phyloP scores from a whole-genome alignment of 2,797 vertebrate genomes.

The Sebastes oblongus region DNA sequence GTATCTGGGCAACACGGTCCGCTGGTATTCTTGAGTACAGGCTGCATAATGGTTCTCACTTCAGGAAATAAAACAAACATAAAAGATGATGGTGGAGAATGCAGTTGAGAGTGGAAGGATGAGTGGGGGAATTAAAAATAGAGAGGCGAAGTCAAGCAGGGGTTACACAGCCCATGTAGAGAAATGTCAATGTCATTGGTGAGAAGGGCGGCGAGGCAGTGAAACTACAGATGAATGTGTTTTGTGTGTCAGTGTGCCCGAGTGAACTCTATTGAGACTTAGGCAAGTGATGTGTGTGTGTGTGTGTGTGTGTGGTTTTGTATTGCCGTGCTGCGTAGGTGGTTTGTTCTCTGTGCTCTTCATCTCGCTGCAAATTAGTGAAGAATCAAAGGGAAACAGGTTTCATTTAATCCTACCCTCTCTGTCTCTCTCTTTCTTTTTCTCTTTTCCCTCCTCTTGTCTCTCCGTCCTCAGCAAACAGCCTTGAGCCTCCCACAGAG shows the following conservation, averaged over 20 bases:
- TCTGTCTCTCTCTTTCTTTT: conserved; percentile 48
- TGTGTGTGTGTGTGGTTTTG: conserved; percentile 28
- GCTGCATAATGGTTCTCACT: conserved; percentile 43
- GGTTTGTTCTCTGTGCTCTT: conserved; percentile 70
- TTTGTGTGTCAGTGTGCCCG: conserved; percentile 21
- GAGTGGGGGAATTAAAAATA: conserved; percentile 51
- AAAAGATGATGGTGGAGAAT: conserved; percentile 8
- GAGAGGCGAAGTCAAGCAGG: conserved; percentile 54
- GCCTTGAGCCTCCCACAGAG: conserved; percentile 78
- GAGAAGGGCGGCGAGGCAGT: conserved; percentile 39
- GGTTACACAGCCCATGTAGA: conserved; percentile 49
- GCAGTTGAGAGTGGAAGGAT: conserved; percentile 9
- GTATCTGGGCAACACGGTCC: conserved; percentile 62
- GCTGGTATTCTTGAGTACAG: conserved; percentile 54
- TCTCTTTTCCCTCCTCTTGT: conserved; percentile 43
- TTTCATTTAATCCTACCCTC: conserved; percentile 72
- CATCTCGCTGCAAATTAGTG: conserved; percentile 76
- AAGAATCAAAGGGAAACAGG: conserved; percentile 78
- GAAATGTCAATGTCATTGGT: conserved; percentile 68
- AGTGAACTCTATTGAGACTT: conserved; percentile 62
- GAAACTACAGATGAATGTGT: conserved; percentile 49
- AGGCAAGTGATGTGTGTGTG: conserved; percentile 24
- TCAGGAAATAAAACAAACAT: conserved; percentile 4
- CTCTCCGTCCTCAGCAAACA: conserved; percentile 70
- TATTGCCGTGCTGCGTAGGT: conserved; percentile 68